Evolutionary conservation across 2,113 vertebrate species (phyloP).

Genomic region (Poecile atricapillus): DNA sequence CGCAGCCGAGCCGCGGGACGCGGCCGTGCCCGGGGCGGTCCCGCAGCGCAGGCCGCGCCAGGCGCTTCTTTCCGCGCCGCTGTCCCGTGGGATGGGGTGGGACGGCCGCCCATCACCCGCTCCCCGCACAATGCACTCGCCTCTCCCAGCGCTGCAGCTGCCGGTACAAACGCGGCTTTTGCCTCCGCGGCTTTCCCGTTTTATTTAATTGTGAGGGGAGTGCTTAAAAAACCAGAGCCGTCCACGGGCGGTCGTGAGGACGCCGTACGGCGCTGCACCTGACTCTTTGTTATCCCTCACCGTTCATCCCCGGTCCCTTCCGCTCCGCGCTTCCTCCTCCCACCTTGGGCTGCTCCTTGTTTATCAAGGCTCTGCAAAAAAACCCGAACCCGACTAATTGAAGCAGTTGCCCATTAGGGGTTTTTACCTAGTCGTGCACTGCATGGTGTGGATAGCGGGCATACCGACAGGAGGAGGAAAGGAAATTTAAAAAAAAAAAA

Average conservation of each 20-base stretch:
- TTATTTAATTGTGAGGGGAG: background rate
- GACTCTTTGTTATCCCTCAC: slow-evolving; percentile 30
- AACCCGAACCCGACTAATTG: background rate
- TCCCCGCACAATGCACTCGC: background rate
- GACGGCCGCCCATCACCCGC: background rate
- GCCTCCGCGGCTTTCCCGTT: background rate
- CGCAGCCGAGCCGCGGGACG: background rate
- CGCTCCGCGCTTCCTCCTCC: slow-evolving; percentile 4
- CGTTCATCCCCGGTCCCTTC: background rate
- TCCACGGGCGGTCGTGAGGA: background rate
- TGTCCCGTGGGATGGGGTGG: background rate
- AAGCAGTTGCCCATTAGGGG: background rate
- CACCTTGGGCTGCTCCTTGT: background rate
- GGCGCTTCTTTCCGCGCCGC: background rate
- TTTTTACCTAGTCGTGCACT: background rate
- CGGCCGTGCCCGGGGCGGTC: background rate
- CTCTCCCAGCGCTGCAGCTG: background rate
- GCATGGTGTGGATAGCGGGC: background rate
- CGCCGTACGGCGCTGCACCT: background rate
- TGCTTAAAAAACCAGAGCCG: background rate
- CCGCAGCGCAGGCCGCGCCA: background rate
- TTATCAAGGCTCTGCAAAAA: background rate
- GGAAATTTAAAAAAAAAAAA: background rate
- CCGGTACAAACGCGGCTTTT: background rate
- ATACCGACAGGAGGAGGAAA: background rate